Conservation (phyloP, 2,888 invertebrate genomes). For the Folsomia candida region DNA sequence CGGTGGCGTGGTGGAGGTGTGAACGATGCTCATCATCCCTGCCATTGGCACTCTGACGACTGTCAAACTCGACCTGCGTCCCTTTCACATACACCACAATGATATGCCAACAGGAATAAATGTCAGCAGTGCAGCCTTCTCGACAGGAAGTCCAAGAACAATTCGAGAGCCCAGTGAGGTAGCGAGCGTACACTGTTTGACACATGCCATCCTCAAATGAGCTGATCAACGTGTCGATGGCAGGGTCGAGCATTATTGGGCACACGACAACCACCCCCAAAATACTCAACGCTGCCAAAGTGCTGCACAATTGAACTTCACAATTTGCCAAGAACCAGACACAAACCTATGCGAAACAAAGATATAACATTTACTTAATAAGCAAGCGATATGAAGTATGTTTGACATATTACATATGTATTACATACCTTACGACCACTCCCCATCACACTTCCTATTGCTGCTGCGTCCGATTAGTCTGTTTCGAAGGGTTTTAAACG, state of each 20-base stretch:
- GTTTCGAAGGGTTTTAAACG: background rate
- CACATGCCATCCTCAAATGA: slow-evolving; percentile 49
- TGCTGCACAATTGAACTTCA: slow-evolving; percentile 51
- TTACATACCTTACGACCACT: slow-evolving; percentile 47
- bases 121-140: slow-evolving; percentile 52
- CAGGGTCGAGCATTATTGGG: slow-evolving; percentile 52
- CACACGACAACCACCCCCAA: slow-evolving; percentile 50
- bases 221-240: slow-evolving; percentile 51
- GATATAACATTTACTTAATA: no score
- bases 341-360: no score
- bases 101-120: slow-evolving; percentile 52
- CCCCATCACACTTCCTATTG: slow-evolving; percentile 40
- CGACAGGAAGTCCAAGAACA: slow-evolving; percentile 53
- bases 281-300: slow-evolving; percentile 50
- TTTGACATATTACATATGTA: no score
- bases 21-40: slow-evolving; percentile 16
- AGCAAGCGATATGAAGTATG: no score
- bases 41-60: slow-evolving; percentile 31
- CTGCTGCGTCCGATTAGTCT: background rate
- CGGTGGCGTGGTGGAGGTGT: background rate
- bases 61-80: slow-evolving; percentile 29
- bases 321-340: slow-evolving; percentile 50
- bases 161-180: slow-evolving; percentile 50
- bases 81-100: slow-evolving; percentile 49
- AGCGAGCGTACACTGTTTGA: slow-evolving; percentile 47